These are phyloP conservation scores for Erythrolamprus reginae DNA, from an alignment of 2,113 vertebrate species.

Conservation along the genomic window DNA sequence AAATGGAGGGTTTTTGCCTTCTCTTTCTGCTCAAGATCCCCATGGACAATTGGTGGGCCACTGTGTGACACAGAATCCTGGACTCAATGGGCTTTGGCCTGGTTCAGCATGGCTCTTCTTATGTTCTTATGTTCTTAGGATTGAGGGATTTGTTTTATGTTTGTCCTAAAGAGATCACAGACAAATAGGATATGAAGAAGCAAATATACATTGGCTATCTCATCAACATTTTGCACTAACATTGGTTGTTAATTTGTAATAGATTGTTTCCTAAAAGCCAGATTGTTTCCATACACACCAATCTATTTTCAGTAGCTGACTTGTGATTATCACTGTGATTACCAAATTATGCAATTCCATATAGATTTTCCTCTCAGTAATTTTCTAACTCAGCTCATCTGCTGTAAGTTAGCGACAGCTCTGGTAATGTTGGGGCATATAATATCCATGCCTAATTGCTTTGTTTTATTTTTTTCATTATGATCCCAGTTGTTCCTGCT, in stretches of 20 bases:
- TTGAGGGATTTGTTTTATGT: background rate
- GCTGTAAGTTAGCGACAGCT: background rate
- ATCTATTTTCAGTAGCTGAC: background rate
- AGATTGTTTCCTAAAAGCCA: background rate
- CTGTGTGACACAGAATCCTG: no score
- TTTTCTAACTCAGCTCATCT: background rate
- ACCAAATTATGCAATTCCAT: background rate
- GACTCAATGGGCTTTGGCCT: no score
- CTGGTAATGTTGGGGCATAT: background rate
- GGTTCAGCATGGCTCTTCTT: no score
- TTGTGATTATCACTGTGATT: background rate
- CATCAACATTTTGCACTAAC: background rate
- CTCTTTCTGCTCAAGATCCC: no score
- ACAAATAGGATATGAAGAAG: background rate
- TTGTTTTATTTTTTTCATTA: background rate
- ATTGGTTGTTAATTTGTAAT: background rate
- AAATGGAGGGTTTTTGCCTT: no score
- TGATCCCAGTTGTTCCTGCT: background rate
- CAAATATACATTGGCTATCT: background rate
- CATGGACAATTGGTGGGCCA: no score
- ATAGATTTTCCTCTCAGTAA: background rate
- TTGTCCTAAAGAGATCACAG: background rate
- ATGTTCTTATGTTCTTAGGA: no score
- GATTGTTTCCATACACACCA: background rate
- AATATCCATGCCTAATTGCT: background rate